These are phyloP conservation scores for Pseudomyrmex flavicornis DNA, from an alignment of 1,140 invertebrate species.

Conservation along the genomic window DNA sequence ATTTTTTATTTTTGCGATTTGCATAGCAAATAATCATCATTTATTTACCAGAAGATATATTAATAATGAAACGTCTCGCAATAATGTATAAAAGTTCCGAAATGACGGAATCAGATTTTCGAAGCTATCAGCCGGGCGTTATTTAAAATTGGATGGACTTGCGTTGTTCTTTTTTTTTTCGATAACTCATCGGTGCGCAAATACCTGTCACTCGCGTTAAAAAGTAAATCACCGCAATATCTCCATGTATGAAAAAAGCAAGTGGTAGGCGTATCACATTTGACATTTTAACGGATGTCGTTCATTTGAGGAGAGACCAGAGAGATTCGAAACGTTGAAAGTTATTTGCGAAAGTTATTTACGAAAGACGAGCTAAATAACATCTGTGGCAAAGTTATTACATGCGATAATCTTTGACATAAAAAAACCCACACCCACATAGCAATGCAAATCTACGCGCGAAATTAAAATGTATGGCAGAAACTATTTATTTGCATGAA, in stretches of 20 bases:
- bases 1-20: neutral
- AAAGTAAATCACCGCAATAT: conserved; percentile 35
- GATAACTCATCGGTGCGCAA: conserved; percentile 3
- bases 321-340: neutral
- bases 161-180: neutral
- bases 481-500: too few relatives aligned
- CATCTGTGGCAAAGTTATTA: neutral
- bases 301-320: neutral
- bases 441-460: too few relatives aligned
- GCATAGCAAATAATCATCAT: conserved; percentile 1
- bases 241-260: neutral
- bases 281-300: conserved; percentile 15
- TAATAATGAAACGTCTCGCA: neutral
- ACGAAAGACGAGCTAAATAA: conserved; percentile 6
- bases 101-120: neutral
- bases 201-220: neutral
- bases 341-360: conserved; percentile 13
- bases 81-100: neutral
- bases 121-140: neutral
- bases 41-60: neutral
- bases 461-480: too few relatives aligned
- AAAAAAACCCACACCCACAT: neutral
- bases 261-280: neutral
- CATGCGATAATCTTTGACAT: neutral
- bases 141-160: neutral